A percentile compares a stretch with the other conserved stretches of the same genome.
These are phyloP conservation scores for Argyrosomus regius DNA, from an alignment of 2,797 vertebrate genomes.

Conservation along the genomic window DNA sequence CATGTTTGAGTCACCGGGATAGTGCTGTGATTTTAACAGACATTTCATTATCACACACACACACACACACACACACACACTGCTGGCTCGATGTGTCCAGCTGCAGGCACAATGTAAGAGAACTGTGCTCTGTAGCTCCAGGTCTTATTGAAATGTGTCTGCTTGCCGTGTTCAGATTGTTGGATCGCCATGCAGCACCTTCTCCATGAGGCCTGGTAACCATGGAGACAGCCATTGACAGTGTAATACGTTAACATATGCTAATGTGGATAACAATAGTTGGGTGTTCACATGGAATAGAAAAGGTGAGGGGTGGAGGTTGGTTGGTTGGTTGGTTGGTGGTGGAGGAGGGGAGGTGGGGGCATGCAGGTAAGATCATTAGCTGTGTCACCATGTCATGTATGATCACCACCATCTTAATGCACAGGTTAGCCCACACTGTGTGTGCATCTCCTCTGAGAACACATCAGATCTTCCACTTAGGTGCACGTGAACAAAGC, in stretches of 20 bases:
- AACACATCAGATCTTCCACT: constrained; percentile 24
- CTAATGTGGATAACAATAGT: constrained; percentile 48
- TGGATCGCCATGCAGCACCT: constrained; percentile 47
- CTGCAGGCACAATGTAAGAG: constrained; percentile 34
- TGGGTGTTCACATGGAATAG: neutral
- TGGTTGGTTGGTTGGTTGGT: too few relatives aligned
- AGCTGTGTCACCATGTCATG: constrained; percentile 44
- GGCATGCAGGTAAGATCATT: constrained; percentile 44
- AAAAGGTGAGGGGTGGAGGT: neutral
- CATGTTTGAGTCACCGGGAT: constrained; percentile 52
- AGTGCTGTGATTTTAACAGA: constrained; percentile 22
- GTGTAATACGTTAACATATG: constrained; percentile 60
- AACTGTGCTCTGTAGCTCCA: constrained; percentile 9
- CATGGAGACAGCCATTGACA: constrained; percentile 67
- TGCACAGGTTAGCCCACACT: constrained; percentile 48
- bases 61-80: neutral
- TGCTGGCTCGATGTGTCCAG: constrained; percentile 31
- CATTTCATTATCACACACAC: constrained; percentile 7
- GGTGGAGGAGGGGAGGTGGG: neutral
- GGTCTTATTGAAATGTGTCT: constrained; percentile 28
- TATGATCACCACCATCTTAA: constrained; percentile 44
- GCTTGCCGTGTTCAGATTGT: constrained; percentile 1
- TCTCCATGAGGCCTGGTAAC: constrained; percentile 66
- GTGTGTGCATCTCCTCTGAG: constrained; percentile 27
- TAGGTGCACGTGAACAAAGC: constrained; percentile 36